Percentiles rank a stretch among this genome's conserved stretches.
Evolutionary conservation across 2,797 vertebrate genomes (phyloP).

Genomic region (Threskiornis aethiopicus): DNA sequence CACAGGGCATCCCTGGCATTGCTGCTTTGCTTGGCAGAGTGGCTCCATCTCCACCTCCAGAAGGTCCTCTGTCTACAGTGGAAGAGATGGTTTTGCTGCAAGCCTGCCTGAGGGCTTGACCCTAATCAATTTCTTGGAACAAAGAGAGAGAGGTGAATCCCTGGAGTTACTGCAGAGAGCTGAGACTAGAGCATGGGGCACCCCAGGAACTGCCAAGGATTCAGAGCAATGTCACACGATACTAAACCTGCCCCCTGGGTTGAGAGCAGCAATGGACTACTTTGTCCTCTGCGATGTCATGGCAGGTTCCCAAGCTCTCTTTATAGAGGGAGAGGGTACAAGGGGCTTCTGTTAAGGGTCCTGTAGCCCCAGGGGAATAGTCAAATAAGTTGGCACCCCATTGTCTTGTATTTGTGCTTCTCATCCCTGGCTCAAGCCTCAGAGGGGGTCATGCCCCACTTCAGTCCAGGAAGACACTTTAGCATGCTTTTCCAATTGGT

Average conservation of each 20-base stretch:
- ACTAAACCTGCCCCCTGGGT: neutral
- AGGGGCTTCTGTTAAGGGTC: neutral
- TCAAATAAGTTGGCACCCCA: neutral
- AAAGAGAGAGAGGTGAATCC: neutral
- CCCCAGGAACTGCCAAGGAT: neutral
- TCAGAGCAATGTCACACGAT: rapidly evolving
- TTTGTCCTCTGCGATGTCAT: neutral
- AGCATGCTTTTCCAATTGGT: neutral
- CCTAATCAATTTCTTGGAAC: neutral
- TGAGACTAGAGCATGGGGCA: neutral
- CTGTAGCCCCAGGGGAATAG: neutral
- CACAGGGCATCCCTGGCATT: too few relatives aligned
- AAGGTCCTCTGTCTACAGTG: neutral
- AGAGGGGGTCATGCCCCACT: neutral
- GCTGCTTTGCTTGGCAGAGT: neutral
- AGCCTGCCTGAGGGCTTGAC: neutral
- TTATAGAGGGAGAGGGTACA: neutral
- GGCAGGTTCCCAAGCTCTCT: neutral
- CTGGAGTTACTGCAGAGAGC: neutral
- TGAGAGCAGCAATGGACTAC: neutral
- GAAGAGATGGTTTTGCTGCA: neutral
- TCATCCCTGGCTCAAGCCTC: neutral
- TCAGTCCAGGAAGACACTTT: neutral
- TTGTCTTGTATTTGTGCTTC: neutral
- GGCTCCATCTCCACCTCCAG: neutral